phyloP scores from a whole-genome alignment of 2,797 vertebrate species.

The Sebastiscus albofasciatus region DNA sequence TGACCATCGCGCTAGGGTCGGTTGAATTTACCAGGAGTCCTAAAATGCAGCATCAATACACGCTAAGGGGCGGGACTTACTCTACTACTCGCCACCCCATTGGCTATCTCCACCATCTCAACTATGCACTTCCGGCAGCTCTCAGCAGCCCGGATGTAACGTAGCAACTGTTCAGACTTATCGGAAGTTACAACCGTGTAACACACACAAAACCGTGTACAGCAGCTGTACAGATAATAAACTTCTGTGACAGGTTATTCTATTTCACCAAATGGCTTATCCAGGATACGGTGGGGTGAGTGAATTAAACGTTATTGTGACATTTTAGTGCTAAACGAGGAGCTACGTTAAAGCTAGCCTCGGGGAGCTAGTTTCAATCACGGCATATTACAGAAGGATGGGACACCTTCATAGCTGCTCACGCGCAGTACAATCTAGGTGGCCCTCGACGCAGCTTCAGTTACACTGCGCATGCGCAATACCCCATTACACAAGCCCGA shows the following conservation, averaged over 20 bases:
- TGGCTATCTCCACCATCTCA: slow-evolving; percentile 29
- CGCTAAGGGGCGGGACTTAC: slow-evolving; percentile 7
- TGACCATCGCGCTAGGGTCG: accelerated
- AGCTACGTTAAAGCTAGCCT: neutral
- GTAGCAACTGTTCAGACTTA: neutral
- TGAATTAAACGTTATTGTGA: neutral
- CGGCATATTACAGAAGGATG: too few species aligned
- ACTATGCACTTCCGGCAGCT: slow-evolving; percentile 8
- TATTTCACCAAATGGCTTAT: slow-evolving; percentile 74
- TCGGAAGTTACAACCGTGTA: slow-evolving; percentile 48
- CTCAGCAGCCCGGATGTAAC: slow-evolving; percentile 37
- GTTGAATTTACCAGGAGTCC: neutral
- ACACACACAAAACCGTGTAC: neutral
- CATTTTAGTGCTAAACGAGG: neutral
- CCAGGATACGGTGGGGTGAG: slow-evolving; percentile 85
- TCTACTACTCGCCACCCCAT: neutral
- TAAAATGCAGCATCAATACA: neutral
- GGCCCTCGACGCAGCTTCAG: accelerated
- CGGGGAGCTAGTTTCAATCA: too few species aligned
- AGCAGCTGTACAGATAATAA: neutral
- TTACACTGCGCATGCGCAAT: too few species aligned
- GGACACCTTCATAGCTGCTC: accelerated
- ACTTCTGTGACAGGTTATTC: neutral
- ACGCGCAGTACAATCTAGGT: too few species aligned
- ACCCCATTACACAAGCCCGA: accelerated